A percentile compares a stretch with the other conserved stretches of the same genome.
phyloP scores from a whole-genome alignment of 1,140 invertebrate genomes.

The Apis laboriosa region DNA sequence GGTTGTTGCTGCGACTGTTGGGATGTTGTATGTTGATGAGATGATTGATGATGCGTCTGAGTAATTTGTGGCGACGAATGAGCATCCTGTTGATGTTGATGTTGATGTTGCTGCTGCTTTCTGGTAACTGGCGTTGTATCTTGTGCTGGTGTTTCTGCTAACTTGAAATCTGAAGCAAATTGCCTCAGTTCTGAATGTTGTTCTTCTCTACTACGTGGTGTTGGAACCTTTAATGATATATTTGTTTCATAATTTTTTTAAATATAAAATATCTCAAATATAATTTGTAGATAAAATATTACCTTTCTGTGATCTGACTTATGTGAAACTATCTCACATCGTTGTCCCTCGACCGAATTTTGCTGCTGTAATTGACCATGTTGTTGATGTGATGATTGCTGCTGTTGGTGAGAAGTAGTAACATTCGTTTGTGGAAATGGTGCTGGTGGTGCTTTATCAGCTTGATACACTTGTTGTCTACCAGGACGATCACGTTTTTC shows the following conservation, averaged over 20 bases:
- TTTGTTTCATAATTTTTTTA: conserved; percentile 2
- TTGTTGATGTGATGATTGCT: conserved; percentile 65
- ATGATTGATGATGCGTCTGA: conserved; percentile 69
- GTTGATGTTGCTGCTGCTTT: conserved; percentile 74
- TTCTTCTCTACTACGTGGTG: conserved; percentile 79
- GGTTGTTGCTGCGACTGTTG: conserved; percentile 60
- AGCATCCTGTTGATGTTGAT: conserved; percentile 72
- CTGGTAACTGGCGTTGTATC: conserved; percentile 68
- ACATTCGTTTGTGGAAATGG: conserved; percentile 76
- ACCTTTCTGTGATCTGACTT: conserved; percentile 77
- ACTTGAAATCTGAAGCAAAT: conserved; percentile 83
- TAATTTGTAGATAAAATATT: conserved; percentile 1
- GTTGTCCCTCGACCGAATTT: conserved; percentile 73
- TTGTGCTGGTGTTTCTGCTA: conserved; percentile 76
- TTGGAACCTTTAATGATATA: conserved; percentile 54
- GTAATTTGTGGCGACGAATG: conserved; percentile 65
- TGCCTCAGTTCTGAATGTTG: conserved; percentile 82
- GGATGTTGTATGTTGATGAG: conserved; percentile 72
- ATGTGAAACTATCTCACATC: conserved; percentile 70
- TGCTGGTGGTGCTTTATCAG: conserved; percentile 77
- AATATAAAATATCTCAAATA: background rate
- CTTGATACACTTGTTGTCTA: conserved; percentile 76
- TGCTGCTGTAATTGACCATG: conserved; percentile 71
- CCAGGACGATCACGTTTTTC: conserved; percentile 78
- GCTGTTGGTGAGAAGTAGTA: conserved; percentile 71